Percentiles rank a stretch among this genome's conserved stretches.
These are phyloP conservation scores for Mus pahari DNA, from an alignment of 2,113 vertebrate genomes.

Conservation along the genomic window DNA sequence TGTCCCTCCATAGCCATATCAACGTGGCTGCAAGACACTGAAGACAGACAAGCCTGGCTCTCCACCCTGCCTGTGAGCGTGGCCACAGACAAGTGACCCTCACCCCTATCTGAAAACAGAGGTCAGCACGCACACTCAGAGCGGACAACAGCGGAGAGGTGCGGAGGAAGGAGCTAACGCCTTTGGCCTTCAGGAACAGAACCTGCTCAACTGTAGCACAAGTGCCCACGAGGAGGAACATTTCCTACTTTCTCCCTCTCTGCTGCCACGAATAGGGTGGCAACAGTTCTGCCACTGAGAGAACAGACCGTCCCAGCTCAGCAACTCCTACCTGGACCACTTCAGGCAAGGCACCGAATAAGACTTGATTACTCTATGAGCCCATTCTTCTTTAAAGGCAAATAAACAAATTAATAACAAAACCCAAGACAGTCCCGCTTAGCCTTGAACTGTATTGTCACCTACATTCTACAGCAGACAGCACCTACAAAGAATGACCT, in stretches of 20 bases:
- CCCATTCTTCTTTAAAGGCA: not conserved
- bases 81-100: not conserved
- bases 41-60: not conserved
- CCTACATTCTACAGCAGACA: too few relatives aligned
- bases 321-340: not conserved
- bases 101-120: not conserved
- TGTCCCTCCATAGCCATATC: not conserved
- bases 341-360: not conserved
- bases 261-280: too few relatives aligned
- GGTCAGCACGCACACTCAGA: not conserved
- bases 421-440: not conserved
- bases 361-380: not conserved
- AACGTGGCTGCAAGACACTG: not conserved
- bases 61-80: not conserved
- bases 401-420: not conserved
- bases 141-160: not conserved
- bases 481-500: too few relatives aligned
- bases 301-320: not conserved
- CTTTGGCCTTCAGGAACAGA: not conserved
- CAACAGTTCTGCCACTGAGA: not conserved
- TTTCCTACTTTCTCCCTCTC: not conserved
- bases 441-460: not conserved
- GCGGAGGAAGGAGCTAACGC: not conserved
- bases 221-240: accelerated
- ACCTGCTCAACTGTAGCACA: not conserved